phyloP scores from a whole-genome alignment of 1,140 invertebrate species.

The Centruroides vittatus region DNA sequence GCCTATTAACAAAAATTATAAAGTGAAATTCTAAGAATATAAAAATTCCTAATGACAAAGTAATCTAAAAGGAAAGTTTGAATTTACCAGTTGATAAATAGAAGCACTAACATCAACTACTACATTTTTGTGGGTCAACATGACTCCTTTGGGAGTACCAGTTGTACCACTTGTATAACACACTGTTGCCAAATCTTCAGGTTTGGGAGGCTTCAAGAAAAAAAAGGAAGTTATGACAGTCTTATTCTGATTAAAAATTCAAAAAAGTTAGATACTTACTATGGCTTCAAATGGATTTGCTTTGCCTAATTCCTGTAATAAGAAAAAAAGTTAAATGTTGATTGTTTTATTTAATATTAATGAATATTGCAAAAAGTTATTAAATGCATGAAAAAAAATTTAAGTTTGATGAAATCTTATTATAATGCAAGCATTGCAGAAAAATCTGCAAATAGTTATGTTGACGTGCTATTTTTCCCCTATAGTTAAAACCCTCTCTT shows the following conservation, averaged over 20 bases:
- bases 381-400: too few species aligned
- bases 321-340: too few species aligned
- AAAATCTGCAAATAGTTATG: too few species aligned
- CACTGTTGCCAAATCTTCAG: conserved; percentile 76
- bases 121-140: conserved; percentile 87
- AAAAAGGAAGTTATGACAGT: not conserved
- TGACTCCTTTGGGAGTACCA: conserved; percentile 94
- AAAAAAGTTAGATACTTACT: not conserved
- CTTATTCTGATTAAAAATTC: not conserved
- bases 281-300: too few species aligned
- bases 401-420: too few species aligned
- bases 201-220: conserved; percentile 39
- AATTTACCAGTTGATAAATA: conserved; percentile 52
- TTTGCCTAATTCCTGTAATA: too few species aligned
- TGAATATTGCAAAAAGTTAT: too few species aligned
- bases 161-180: conserved; percentile 96
- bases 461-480: too few species aligned
- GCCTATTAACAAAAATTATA: conserved; percentile 5
- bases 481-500: too few species aligned
- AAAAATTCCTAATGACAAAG: not conserved
- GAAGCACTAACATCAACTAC: conserved; percentile 70
- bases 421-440: too few species aligned
- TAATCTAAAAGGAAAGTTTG: not conserved
- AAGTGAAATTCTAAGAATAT: not conserved
- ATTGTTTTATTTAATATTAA: too few species aligned